Evolutionary conservation across 2,113 vertebrate genomes (phyloP), one percentile per base, ranked within the genome.

Genomic region (Platycercus adscitus): DNA sequence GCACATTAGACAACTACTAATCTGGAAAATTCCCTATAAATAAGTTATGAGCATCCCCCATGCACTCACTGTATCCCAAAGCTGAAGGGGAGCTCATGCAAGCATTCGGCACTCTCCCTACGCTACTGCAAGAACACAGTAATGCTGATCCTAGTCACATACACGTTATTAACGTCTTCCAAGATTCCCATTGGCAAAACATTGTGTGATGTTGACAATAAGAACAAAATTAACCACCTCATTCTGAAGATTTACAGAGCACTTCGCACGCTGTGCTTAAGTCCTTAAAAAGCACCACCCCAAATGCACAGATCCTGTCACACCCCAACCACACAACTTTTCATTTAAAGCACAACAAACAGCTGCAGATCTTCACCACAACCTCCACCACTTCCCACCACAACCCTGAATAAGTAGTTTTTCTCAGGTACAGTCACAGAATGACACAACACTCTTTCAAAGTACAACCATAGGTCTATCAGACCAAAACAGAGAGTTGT

Each of bases 181-280:
- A 26, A 1, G 0, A 0, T 2, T 80, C 17, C 20, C 23, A 7
- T 2, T 7, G 1, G 9, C 9, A 79, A 35, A 76, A 64, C 0
- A 37, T 0, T 13, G 6, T 18, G 8, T 0, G 1, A 0, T 31
- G 7, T 6, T 31, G 49, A 52, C 12, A 43, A 13, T 2, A 17
- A 37, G 5, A 81, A 10, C 12, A 64, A 44, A 69, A 43, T 18
- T 13, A 58, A 29, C 21, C 1, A 37, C 2, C 8, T n/a, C 9
- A 10, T 6, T 13, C 28, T 60, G 15, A 58, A 46, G 5, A 15
- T 2, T 17, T 4, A 10, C 8, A 39, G 9, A 55, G 33, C 0
- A 0, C 7, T 66, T 64, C 1, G 9, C 0, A 9, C 65, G 23
- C 35, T 26, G 1, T 0, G 33, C 2, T 17, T 20, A 37, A 64